Evolutionary conservation across 2,797 vertebrate genomes (phyloP).

Genomic region (Hydrophis major): DNA sequence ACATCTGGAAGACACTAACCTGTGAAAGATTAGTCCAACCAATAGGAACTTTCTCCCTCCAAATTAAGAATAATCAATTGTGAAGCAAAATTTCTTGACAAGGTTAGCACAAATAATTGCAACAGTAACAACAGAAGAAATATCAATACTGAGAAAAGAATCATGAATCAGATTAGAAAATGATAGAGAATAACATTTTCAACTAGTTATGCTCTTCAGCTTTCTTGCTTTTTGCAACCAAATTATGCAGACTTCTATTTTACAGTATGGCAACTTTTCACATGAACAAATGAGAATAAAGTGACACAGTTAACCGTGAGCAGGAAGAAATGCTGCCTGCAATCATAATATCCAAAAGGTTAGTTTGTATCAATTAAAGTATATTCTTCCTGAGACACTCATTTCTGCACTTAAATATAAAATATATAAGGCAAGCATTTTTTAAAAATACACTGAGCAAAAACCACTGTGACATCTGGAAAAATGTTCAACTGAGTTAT

Average conservation of each 20-base stretch:
- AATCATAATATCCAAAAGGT: neutral
- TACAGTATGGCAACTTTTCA: rapidly evolving
- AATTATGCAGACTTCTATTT: neutral
- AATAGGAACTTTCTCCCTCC: neutral
- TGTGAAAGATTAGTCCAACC: neutral
- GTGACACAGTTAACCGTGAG: neutral
- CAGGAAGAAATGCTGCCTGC: neutral
- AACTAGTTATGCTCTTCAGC: neutral
- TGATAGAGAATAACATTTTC: neutral
- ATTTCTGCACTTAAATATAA: neutral
- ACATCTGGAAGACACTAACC: neutral
- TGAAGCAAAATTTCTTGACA: neutral
- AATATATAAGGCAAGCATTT: neutral
- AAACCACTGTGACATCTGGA: rapidly evolving
- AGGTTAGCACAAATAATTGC: neutral
- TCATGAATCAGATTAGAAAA: conserved; percentile 23
- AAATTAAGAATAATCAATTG: neutral
- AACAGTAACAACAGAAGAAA: neutral
- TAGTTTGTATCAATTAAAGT: neutral
- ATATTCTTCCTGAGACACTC: rapidly evolving
- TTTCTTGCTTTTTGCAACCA: conserved; percentile 9
- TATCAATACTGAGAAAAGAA: conserved; percentile 1
- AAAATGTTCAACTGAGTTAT: neutral
- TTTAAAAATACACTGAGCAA: conserved; percentile 19
- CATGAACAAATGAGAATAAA: neutral